Conservation (phyloP, 2,113 vertebrate species). For the Entelurus aequoreus region DNA sequence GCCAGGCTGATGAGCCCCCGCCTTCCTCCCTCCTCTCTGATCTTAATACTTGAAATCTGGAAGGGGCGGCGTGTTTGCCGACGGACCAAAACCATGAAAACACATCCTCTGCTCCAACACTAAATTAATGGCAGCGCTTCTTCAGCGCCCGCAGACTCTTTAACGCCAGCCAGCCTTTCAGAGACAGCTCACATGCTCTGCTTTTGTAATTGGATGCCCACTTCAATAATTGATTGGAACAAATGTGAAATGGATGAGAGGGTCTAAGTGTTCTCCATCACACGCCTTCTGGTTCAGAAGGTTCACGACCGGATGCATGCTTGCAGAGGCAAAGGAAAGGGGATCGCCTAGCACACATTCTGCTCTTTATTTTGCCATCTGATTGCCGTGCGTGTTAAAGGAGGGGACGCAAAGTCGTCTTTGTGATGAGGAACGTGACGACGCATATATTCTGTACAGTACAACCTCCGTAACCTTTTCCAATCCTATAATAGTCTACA, state of each 20-base stretch:
- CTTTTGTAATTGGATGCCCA: slow-evolving; percentile 78
- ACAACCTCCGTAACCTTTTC: too few species aligned
- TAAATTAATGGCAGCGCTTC: slow-evolving; percentile 78
- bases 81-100: slow-evolving; percentile 62
- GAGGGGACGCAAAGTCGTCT: not conserved
- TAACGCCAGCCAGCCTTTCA: slow-evolving; percentile 66
- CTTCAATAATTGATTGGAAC: slow-evolving; percentile 83
- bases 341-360: slow-evolving; percentile 46
- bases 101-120: slow-evolving; percentile 64
- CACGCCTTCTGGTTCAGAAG: slow-evolving; percentile 64
- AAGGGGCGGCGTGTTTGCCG: slow-evolving; percentile 57
- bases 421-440: too few species aligned
- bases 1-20: slow-evolving; percentile 33
- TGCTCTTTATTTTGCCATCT: slow-evolving; percentile 43
- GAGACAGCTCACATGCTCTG: slow-evolving; percentile 76
- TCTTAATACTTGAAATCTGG: slow-evolving; percentile 70
- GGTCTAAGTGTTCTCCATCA: slow-evolving; percentile 78
- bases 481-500: too few species aligned
- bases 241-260: slow-evolving; percentile 80
- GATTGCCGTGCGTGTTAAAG: slow-evolving; percentile 32
- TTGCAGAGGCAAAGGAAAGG: slow-evolving; percentile 19
- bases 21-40: slow-evolving; percentile 8
- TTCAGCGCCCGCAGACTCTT: slow-evolving; percentile 68
- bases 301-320: slow-evolving; percentile 53
- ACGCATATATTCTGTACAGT: too few species aligned